Evolutionary conservation across 1,140 invertebrate species (phyloP), one percentile per base, ranked within the genome.

Genomic region (Drosophila varians): DNA sequence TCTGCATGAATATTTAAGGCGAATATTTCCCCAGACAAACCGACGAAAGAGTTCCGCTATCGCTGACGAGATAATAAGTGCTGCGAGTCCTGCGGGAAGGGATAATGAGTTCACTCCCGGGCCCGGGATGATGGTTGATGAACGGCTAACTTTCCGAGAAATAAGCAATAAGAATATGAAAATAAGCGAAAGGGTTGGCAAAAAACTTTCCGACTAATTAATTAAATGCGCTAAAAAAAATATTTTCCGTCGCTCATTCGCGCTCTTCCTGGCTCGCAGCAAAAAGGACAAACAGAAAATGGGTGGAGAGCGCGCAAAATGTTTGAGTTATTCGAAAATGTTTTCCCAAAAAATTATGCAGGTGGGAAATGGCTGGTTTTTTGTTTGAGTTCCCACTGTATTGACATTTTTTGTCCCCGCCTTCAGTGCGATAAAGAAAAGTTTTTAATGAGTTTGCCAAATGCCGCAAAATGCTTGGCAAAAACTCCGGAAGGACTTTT

Each of bases 221-320:
- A 87, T 87, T 87, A 87, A 87, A 87, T 87, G 77, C 82, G 77
- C 83, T 87, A 77, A 77, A 87, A 77, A 87, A 87, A 87, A 87
- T 82, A 53, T 69, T 82, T 74, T 69, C 51, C 55, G 48, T 46
- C 34, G 34, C 4, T 11, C 26, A n/a, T 8, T 7, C 26, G 8
- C 3, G 28, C 9, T 31, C 9, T 31, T 28, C 26, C 18, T 48
- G 46, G 55, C 23, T 21, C 14, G 4, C 9, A 31, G 46, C 42
- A 36, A 71, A 72, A 73, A 56, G 46, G 46, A 54, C 47, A 54
- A 55, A 11, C 14, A 57, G 26, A 49, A 48, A 62, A 45, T 62
- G 54, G 12, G 18, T 45, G 45, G 38, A 68, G 60, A 43, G 61
- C 26, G 28, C 16, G 36, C 34, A 43, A 64, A 65, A 64, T 65